Evolutionary conservation across 1,140 invertebrate species (phyloP), one percentile per base, ranked within the genome.

Genomic region (Drosophila carrolli): DNA sequence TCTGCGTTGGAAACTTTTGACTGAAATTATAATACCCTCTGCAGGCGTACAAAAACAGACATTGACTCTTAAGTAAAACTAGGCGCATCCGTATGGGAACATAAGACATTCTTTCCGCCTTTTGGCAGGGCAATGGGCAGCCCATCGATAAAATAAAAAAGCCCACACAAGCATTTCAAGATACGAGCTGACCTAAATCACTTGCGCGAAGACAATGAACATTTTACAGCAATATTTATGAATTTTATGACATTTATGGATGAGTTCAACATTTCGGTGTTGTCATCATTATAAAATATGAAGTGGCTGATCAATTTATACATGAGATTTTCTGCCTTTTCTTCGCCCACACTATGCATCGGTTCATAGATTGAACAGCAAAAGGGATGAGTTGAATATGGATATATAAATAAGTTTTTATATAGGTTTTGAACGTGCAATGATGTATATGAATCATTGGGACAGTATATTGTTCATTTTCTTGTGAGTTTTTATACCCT

Each of bases 221-320:
- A 78, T 78, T 75, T 82, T 60, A 59, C 58, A 58, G 14, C 32
- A 53, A 74, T 65, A 82, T 75, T 78, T 78, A 78, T 83, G 80
- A 59, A 75, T 75, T 83, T 83, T 75, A 74, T 67, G 80, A 83
- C 79, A 83, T 71, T 83, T 78, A 82, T 82, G 70, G 61, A 82
- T 81, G 79, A 77, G 59, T 57, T 74, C 61, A 73, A 48, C 48
- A 74, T 68, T 79, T 78, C 23, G 48, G 44, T 53, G 75, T 58
- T 78, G 58, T 71, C 75, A 51, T 50, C 37, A 47, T 47, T 60
- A 73, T 78, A 78, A 82, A 78, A 81, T 81, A 77, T 81, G 61
- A 51, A 77, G 58, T 65, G 48, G 51, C 46, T 75, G 60, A 76
- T 81, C 60, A 62, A 75, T 80, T 80, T 80, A 50, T 73, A 75